Percentiles rank a stretch among this genome's conserved stretches.
Evolutionary conservation across 2,888 invertebrate species (phyloP).

Genomic region (Ametastegia equiseti): DNA sequence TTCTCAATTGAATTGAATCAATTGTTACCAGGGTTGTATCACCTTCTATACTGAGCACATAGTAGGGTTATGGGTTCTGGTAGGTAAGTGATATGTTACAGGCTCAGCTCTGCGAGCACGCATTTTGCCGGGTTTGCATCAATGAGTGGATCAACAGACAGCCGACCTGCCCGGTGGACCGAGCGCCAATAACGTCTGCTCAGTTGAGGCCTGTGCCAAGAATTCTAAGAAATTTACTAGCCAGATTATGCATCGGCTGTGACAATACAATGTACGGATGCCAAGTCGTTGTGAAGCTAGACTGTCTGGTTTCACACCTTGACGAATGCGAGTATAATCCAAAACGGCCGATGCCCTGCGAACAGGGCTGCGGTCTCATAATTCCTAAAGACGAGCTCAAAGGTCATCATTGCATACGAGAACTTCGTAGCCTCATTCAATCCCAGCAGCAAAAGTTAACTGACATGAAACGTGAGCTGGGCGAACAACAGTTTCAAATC

Average conservation of each 20-base stretch:
- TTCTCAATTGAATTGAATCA: neutral
- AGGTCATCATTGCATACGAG: slow-evolving; percentile 96
- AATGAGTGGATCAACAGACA: slow-evolving; percentile 96
- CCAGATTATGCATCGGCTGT: slow-evolving; percentile 93
- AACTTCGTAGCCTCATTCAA: slow-evolving; percentile 89
- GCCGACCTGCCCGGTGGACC: slow-evolving; percentile 96
- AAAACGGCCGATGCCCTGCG: slow-evolving; percentile 94
- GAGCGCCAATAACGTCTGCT: slow-evolving; percentile 92
- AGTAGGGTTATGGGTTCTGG: slow-evolving; percentile 60
- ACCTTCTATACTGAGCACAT: slow-evolving; percentile 17
- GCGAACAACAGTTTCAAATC: slow-evolving; percentile 91
- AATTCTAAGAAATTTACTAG: slow-evolving; percentile 93
- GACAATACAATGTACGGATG: slow-evolving; percentile 95
- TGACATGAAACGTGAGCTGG: slow-evolving; percentile 91
- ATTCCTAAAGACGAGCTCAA: slow-evolving; percentile 97
- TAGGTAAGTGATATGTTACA: slow-evolving; percentile 76
- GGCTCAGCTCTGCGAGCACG: slow-evolving; percentile 98
- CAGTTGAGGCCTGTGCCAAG: slow-evolving; percentile 95
- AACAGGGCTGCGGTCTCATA: slow-evolving; percentile 94
- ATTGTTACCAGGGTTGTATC: too few relatives aligned
- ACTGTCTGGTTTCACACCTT: slow-evolving; percentile 89
- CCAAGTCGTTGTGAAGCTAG: slow-evolving; percentile 89
- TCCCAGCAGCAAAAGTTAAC: slow-evolving; percentile 92
- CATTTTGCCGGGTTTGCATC: slow-evolving; percentile 96
- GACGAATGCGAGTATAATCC: slow-evolving; percentile 97